phyloP scores from a whole-genome alignment of 1,140 invertebrate species.

The Periplaneta americana region DNA sequence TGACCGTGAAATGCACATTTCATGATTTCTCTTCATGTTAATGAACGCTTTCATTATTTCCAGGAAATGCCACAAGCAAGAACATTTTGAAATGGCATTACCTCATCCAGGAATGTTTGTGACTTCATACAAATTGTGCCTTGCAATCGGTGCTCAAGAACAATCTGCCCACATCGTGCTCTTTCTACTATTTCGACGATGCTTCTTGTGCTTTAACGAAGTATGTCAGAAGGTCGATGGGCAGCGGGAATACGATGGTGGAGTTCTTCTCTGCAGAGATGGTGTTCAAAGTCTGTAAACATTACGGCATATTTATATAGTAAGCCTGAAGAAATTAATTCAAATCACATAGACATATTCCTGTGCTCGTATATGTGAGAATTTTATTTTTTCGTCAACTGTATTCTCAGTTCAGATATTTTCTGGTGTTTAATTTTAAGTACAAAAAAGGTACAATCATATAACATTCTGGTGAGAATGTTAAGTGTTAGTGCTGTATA shows the following conservation, averaged over 20 bases:
- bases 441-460: no score
- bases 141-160: not conserved
- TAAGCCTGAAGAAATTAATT: no score
- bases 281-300: slow-evolving; percentile 77
- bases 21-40: not conserved
- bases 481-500: no score
- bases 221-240: slow-evolving; percentile 82
- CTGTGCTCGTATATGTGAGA: no score
- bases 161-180: not conserved
- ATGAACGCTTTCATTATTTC: not conserved
- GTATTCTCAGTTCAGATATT: no score
- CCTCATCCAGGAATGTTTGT: not conserved
- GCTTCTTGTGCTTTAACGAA: slow-evolving; percentile 49
- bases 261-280: slow-evolving; percentile 98
- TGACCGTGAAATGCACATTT: not conserved
- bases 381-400: no score
- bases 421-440: no score
- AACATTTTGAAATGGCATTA: not conserved
- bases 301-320: no score
- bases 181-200: not conserved
- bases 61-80: not conserved
- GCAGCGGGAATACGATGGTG: slow-evolving; percentile 94
- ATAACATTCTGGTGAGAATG: no score
- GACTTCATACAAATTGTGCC: not conserved
- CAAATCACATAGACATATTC: no score